Evolutionary conservation across 2,113 vertebrate species (phyloP).

Genomic region (Myotis lucifugus): DNA sequence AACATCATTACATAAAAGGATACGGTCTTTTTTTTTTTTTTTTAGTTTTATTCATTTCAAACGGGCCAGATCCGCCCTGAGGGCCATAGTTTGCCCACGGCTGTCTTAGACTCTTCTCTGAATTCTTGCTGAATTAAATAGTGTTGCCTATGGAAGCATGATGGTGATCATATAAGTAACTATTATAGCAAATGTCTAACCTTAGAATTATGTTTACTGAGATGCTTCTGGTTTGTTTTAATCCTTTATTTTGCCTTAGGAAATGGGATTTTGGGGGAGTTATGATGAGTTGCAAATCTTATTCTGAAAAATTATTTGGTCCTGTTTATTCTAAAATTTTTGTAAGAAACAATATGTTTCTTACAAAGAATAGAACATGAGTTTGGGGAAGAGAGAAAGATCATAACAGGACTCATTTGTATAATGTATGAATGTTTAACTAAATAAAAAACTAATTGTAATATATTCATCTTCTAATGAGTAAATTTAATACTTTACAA

Average conservation of each 20-base stretch:
- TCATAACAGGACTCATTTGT: slow-evolving; percentile 44
- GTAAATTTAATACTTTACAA: slow-evolving; percentile 64
- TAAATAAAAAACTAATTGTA: slow-evolving; percentile 76
- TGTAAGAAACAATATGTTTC: neutral
- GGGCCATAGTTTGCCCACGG: too few species aligned
- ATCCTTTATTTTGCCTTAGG: slow-evolving; percentile 13
- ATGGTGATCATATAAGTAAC: slow-evolving; percentile 42
- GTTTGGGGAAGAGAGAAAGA: neutral
- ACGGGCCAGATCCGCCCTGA: too few species aligned
- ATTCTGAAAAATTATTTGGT: slow-evolving; percentile 47
- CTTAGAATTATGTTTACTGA: neutral
- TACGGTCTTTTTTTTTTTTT: too few species aligned
- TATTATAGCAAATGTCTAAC: neutral
- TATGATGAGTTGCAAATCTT: slow-evolving; percentile 45
- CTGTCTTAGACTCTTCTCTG: neutral
- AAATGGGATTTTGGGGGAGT: neutral
- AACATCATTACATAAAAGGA: too few species aligned
- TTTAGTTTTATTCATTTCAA: too few species aligned
- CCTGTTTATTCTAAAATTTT: slow-evolving; percentile 13
- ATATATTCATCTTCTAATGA: slow-evolving; percentile 58
- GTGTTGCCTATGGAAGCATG: slow-evolving; percentile 49
- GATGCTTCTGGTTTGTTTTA: neutral
- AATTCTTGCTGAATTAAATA: slow-evolving; percentile 48
- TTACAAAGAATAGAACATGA: slow-evolving; percentile 44
- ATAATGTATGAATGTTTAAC: slow-evolving; percentile 53